Evolutionary conservation across 1,140 invertebrate species (phyloP).

Genomic region (Micrasema longulum): DNA sequence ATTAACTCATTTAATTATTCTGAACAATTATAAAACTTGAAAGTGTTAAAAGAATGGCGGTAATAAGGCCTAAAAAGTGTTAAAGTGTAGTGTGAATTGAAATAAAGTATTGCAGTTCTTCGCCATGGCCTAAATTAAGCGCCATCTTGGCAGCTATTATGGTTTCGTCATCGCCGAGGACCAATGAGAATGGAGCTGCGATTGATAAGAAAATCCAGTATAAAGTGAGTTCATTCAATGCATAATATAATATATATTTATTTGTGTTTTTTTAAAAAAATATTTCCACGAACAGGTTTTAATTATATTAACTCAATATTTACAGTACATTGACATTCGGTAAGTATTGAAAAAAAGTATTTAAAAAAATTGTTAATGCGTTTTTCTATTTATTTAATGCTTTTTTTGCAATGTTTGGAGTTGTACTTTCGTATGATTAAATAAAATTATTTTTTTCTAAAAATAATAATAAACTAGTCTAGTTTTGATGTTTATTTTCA

Average conservation of each 20-base stretch:
- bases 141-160: slow-evolving; percentile 26
- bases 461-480: no score
- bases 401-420: no score
- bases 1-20: no score
- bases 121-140: slow-evolving; percentile 28
- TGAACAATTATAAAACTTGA: no score
- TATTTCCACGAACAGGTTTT: neutral
- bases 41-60: no score
- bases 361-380: no score
- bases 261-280: neutral
- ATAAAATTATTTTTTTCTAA: no score
- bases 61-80: no score
- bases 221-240: slow-evolving; percentile 18
- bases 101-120: slow-evolving; percentile 8
- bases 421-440: no score
- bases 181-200: slow-evolving; percentile 24
- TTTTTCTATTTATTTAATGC: no score
- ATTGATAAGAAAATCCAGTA: slow-evolving; percentile 37
- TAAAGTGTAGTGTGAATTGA: slow-evolving; percentile 19
- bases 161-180: slow-evolving; percentile 34
- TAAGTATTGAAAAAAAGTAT: no score
- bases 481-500: no score
- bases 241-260: neutral
- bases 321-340: neutral
- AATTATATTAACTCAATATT: neutral